Conservation (phyloP, 2,888 invertebrate species). For the Cataglyphis altisquamis region DNA sequence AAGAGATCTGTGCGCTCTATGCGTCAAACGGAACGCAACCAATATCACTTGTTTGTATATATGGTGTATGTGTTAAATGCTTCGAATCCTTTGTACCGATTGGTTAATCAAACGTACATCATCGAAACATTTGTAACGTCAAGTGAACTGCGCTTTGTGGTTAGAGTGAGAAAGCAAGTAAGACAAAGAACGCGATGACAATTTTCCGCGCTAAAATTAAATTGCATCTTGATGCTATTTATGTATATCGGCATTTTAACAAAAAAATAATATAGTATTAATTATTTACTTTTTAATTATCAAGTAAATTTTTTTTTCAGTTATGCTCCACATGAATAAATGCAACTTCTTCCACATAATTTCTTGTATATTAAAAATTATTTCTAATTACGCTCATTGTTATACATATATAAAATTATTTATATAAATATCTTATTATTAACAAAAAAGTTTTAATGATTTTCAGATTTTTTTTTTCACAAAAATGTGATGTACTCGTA, state of each 20-base stretch:
- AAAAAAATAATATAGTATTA: not conserved
- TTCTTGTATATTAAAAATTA: not conserved
- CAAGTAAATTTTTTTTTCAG: not conserved
- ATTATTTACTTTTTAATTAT: not conserved
- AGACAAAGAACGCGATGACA: not conserved
- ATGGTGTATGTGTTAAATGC: not conserved
- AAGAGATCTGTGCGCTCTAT: too few relatives aligned
- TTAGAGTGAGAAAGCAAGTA: not conserved
- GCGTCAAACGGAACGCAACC: too few relatives aligned
- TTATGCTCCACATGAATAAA: not conserved
- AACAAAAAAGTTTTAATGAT: slow-evolving; percentile 29
- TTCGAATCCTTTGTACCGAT: not conserved
- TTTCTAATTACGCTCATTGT: not conserved
- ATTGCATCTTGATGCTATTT: not conserved
- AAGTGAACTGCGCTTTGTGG: not conserved
- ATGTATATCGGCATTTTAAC: not conserved
- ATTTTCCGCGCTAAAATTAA: not conserved
- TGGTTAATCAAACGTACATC: not conserved
- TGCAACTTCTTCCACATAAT: not conserved
- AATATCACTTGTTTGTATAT: not conserved
- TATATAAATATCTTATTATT: slow-evolving; percentile 12
- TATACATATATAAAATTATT: not conserved
- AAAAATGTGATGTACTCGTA: slow-evolving; percentile 9
- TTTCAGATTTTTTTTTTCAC: slow-evolving; percentile 10
- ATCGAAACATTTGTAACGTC: not conserved